Evolutionary conservation across 2,113 vertebrate species (phyloP), one percentile per base, ranked within the genome.

Genomic region (Gambusia affinis): DNA sequence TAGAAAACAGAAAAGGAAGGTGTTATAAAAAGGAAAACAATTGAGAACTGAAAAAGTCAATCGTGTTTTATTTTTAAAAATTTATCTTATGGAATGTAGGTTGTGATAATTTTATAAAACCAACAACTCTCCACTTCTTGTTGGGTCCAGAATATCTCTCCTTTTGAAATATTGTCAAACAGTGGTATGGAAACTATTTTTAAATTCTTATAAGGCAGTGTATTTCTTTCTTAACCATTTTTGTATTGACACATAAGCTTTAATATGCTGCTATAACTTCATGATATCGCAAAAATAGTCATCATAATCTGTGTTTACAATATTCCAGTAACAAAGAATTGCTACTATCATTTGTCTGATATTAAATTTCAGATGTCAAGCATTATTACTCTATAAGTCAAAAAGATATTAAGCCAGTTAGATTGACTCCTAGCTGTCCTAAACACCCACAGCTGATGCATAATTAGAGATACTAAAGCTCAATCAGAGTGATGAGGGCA

Each of bases 71-170:
- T 27, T 1, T 28, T 67, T 68, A 60, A 39, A 77, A 79, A 64
- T 39, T 19, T 64, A 31, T 51, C 11, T 63, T 39, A 61, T 67
- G 57, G 66, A 70, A 78, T 75, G 27, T n/a, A 70, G 28, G 29
- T 51, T 67, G 54, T 61, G 73, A 64, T 70, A 60, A 71, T 61
- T 30, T 42, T 80, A 67, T 64, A 74, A 42, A 12, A 42, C 39
- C 12, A 42, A 42, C 12, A 42, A 3, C 60, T 54, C 60, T 7
- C 12, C 37, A 19, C 14, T 47, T 47, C 44, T 37, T 73, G 24
- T 15, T 37, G 30, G 44, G 33, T 51, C n/a, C 37, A 7, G 0
- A 67, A 60, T 24, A 33, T 30, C 47, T 64, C 29, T 5, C 4
- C 2, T 64, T 2, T 28, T 63, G 12, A 33, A 57, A 57, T 57